Evolutionary conservation across 2,113 vertebrate genomes (phyloP).

Genomic region (Silurus meridionalis): DNA sequence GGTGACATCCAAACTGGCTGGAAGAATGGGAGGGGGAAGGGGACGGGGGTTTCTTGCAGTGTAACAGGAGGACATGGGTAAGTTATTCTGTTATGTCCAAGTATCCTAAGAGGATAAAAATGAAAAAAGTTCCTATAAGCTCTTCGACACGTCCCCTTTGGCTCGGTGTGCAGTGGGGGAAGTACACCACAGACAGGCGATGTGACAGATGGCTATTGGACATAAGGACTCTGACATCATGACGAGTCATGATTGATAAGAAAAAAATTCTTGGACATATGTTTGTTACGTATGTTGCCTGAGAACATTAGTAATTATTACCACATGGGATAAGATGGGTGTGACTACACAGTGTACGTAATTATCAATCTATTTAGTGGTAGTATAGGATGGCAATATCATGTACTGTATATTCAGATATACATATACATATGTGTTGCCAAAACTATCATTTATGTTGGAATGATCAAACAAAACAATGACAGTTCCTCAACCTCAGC

Average conservation of each 20-base stretch:
- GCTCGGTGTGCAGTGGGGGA: not conserved
- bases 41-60: conserved; percentile 22
- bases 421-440: not conserved
- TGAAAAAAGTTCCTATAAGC: conserved; percentile 26
- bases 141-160: conserved; percentile 24
- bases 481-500: not conserved
- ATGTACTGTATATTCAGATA: not conserved
- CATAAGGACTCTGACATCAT: not conserved
- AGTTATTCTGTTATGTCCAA: conserved; percentile 13
- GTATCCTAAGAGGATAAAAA: conserved; percentile 39
- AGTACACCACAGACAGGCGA: conserved; percentile 3
- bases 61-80: conserved; percentile 28
- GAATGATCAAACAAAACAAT: not conserved
- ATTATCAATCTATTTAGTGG: not conserved
- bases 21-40: not conserved
- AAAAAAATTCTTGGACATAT: not conserved
- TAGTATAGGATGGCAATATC: not conserved
- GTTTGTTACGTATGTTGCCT: not conserved
- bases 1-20: conserved; percentile 70
- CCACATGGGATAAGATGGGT: too few relatives aligned
- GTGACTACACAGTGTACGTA: not conserved
- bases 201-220: not conserved
- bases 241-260: not conserved
- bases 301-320: not conserved
- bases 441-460: not conserved